Evolutionary conservation across 2,113 vertebrate genomes (phyloP), one percentile per base, ranked within the genome.

Genomic region (Scopus umbretta): DNA sequence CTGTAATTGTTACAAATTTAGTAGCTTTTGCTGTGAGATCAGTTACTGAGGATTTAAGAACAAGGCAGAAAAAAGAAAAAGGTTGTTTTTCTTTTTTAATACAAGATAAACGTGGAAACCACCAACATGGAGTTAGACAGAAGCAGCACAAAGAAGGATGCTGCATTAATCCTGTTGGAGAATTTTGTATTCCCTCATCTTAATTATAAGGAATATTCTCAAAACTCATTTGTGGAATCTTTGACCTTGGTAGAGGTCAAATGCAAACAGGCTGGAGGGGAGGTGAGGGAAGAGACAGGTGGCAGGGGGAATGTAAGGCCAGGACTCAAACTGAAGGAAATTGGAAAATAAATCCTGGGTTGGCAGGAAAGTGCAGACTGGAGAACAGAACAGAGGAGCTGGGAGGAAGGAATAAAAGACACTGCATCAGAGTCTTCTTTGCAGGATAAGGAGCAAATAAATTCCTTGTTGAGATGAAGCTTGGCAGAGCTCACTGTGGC

Each of bases 1-100:
- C 81, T 86, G 78, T 92, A 94, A 96, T 95, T 96, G 86, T 93
- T 95, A 96, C 88, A 93, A 93, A 96, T 96, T 76, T 68, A 86
- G 72, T 90, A 59, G 59, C 85, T 93, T 78, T 81, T 91, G 52
- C 89, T 94, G 52, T 59, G 66, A 89, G 66, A 93, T 94, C 91
- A 76, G 65, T 91, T 93, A 74, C 78, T 66, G 79, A 50, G 56
- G 62, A 71, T 80, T 96, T 95, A 88, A 95, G 88, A 90, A 80
- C 68, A 62, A 75, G 45, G 67, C 16, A 82, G 40, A 38, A 81
- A 50, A 62, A 86, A 20, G 7, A 25, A 56, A 82, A 65, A 68
- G 2, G 23, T 11, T 67, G 12, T 42, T 42, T 42, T 84, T 87
- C 7, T 79, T 85, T 84, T 87, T 30, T 30, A 53, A 20, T 34